Evolutionary conservation across 2,797 vertebrate species (phyloP).

Genomic region (Melanotaenia nigrans): DNA sequence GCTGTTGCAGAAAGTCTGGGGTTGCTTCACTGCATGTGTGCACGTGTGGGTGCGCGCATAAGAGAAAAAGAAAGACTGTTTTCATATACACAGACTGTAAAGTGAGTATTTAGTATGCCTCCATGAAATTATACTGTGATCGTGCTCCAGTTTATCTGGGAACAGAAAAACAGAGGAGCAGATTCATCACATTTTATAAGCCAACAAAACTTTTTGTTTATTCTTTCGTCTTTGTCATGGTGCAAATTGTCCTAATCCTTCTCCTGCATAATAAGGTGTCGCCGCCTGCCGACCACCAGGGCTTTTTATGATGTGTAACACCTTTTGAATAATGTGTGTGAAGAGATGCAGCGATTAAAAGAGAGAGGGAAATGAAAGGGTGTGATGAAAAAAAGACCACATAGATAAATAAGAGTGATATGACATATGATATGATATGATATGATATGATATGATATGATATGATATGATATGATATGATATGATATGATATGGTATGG

Average conservation of each 20-base stretch:
- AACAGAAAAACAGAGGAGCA: neutral
- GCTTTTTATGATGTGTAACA: constrained; percentile 55
- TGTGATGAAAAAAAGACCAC: neutral
- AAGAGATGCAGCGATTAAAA: neutral
- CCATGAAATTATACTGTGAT: constrained; percentile 1
- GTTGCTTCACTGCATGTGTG: neutral
- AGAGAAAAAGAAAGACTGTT: neutral
- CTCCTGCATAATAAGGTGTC: constrained; percentile 60
- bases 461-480: no score
- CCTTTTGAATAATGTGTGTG: constrained; percentile 31
- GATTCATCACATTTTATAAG: constrained; percentile 3
- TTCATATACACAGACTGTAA: neutral
- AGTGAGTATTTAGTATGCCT: neutral
- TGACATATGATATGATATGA: neutral
- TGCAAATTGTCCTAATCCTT: constrained; percentile 40
- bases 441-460: no score
- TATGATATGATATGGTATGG: no score
- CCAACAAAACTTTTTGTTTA: constrained; percentile 4
- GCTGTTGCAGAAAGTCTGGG: constrained; percentile 71
- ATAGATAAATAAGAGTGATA: no score
- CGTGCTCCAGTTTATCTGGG: neutral
- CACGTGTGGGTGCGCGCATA: neutral
- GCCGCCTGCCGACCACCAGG: constrained; percentile 66
- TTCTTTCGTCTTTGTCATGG: neutral
- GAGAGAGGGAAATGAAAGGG: neutral